A percentile compares a stretch with the other conserved stretches of the same genome.
phyloP scores from a whole-genome alignment of 2,113 vertebrate species.

The Megaceryle maxima region DNA sequence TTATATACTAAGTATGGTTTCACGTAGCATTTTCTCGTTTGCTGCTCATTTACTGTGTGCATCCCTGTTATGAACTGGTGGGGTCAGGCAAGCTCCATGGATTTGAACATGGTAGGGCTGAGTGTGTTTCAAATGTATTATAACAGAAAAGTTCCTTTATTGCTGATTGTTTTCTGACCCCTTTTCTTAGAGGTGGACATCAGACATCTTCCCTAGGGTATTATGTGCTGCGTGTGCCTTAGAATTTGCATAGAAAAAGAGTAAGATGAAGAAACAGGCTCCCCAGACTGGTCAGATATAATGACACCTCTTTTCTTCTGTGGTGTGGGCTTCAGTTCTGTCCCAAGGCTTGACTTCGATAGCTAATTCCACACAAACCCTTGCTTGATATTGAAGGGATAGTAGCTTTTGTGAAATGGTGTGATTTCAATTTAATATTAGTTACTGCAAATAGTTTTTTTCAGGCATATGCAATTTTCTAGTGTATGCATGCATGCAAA shows the following conservation, averaged over 20 bases:
- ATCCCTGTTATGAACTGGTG: background rate
- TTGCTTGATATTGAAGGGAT: background rate
- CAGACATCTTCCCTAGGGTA: background rate
- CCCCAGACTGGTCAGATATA: background rate
- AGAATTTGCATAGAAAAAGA: background rate
- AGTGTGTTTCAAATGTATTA: background rate
- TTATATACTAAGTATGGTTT: background rate
- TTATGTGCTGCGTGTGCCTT: fast-evolving
- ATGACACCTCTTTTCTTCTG: background rate
- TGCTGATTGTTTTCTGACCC: background rate
- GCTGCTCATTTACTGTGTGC: background rate
- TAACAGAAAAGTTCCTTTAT: background rate
- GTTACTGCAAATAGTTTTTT: background rate
- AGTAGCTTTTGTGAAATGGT: background rate
- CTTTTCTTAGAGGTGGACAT: background rate
- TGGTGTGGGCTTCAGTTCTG: background rate
- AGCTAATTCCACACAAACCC: background rate
- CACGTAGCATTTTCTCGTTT: background rate
- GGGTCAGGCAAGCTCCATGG: background rate
- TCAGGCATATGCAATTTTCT: background rate
- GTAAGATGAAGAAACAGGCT: background rate
- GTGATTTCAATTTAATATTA: background rate
- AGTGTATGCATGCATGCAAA: background rate
- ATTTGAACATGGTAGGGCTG: background rate
- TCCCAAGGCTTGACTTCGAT: background rate